Percentiles rank a stretch among this genome's conserved stretches.
Evolutionary conservation across 2,888 invertebrate species (phyloP).

Genomic region (Seira ritae): DNA sequence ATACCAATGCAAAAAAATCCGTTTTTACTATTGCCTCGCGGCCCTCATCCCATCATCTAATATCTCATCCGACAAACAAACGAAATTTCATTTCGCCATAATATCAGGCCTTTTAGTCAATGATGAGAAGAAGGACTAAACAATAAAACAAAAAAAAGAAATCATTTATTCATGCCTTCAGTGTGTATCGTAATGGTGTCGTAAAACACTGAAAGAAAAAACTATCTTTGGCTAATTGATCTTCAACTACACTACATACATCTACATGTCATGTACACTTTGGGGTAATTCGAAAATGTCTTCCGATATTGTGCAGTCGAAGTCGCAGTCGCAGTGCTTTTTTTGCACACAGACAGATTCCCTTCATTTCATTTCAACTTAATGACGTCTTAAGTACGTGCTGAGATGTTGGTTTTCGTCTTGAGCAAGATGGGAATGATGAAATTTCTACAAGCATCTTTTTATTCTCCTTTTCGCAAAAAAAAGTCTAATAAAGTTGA

Average conservation of each 20-base stretch:
- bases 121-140: constrained; percentile 9
- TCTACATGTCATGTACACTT: background rate
- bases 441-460: too few species aligned
- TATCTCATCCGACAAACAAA: constrained; percentile 47
- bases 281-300: background rate
- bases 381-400: background rate
- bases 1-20: background rate
- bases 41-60: background rate
- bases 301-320: too few species aligned
- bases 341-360: too few species aligned
- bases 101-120: too few species aligned
- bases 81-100: too few species aligned
- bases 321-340: too few species aligned
- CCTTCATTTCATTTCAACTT: background rate
- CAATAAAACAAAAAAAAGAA: constrained; percentile 33
- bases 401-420: background rate
- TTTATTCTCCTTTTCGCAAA: too few species aligned
- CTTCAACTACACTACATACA: too few species aligned
- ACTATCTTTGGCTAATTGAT: constrained; percentile 56
- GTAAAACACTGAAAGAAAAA: constrained; percentile 36
- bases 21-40: constrained; percentile 12
- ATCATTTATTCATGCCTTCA: constrained; percentile 38
- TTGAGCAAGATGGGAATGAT: too few species aligned
- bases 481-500: too few species aligned
- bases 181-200: constrained; percentile 7